phyloP scores from a whole-genome alignment of 1,140 invertebrate species.

The Leptinotarsa texana region DNA sequence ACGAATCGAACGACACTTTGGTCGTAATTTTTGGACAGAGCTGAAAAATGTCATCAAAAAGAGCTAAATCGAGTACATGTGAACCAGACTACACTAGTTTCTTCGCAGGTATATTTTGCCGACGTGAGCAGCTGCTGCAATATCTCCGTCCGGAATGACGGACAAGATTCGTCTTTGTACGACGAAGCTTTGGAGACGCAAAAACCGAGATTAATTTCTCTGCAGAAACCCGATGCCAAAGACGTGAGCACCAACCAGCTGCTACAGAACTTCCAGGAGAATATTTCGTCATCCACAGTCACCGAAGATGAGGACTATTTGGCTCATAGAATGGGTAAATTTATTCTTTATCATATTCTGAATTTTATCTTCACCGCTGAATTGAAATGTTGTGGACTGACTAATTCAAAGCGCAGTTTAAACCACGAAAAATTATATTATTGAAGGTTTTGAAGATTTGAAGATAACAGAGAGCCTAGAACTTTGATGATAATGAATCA shows the following conservation, averaged over 20 bases:
- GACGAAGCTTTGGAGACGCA: constrained; percentile 55
- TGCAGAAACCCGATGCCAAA: constrained; percentile 40
- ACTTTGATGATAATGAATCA: too few species aligned
- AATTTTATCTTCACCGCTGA: too few species aligned
- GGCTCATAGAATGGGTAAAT: constrained; percentile 56
- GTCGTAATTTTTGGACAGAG: too few species aligned
- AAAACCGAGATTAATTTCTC: constrained; percentile 46
- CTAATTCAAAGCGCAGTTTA: too few species aligned
- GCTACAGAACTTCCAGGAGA: constrained; percentile 44
- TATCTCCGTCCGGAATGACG: constrained; percentile 68
- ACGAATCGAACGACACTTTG: too few species aligned
- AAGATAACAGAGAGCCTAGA: too few species aligned
- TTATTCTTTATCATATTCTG: background rate
- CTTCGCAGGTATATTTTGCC: constrained; percentile 73
- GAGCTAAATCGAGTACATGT: too few species aligned
- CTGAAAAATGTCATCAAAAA: too few species aligned
- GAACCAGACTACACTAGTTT: background rate
- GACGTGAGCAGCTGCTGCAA: constrained; percentile 85
- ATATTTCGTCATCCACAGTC: constrained; percentile 38
- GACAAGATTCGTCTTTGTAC: constrained; percentile 55
- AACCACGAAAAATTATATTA: too few species aligned
- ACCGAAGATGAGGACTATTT: constrained; percentile 62
- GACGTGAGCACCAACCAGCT: constrained; percentile 38
- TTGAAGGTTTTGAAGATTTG: too few species aligned
- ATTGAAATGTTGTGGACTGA: too few species aligned